These are phyloP conservation scores for Aix galericulata DNA, from an alignment of 2,113 vertebrate species.

Conservation along the genomic window DNA sequence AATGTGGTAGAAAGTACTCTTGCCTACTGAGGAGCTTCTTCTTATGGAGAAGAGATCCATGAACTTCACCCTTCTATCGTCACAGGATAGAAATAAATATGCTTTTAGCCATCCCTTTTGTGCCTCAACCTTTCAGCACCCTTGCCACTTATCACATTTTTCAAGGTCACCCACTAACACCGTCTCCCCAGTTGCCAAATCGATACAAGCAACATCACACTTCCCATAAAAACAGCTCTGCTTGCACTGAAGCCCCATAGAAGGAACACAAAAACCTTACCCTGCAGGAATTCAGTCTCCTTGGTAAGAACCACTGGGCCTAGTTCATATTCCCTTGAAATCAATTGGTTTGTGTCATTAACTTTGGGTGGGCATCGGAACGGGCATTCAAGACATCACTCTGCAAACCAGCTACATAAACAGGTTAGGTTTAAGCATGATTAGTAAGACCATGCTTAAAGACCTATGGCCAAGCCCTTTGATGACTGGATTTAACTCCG, in stretches of 20 bases:
- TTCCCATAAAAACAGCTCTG: conserved; percentile 44
- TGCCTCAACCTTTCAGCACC: conserved; percentile 74
- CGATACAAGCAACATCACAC: conserved; percentile 68
- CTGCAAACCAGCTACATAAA: neutral
- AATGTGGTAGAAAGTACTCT: neutral
- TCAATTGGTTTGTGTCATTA: neutral
- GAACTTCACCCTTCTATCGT: neutral
- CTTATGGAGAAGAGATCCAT: neutral
- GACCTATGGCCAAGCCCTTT: neutral
- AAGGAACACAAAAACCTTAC: neutral
- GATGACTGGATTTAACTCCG: neutral
- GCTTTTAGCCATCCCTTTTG: conserved; percentile 71
- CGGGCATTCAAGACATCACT: neutral
- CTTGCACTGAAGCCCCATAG: neutral
- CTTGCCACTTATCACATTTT: conserved; percentile 77
- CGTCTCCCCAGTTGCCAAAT: conserved; percentile 62
- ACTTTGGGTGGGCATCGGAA: neutral
- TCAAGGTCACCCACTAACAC: conserved; percentile 73
- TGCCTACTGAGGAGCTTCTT: conserved; percentile 14
- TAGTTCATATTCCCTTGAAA: neutral
- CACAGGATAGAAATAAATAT: conserved; percentile 38
- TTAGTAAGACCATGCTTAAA: neutral
- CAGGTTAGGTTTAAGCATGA: neutral
- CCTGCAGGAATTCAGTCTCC: neutral
- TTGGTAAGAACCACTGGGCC: neutral